These are phyloP conservation scores for Synanthedon formicaeformis DNA, from an alignment of 2,888 invertebrate species.

Conservation along the genomic window DNA sequence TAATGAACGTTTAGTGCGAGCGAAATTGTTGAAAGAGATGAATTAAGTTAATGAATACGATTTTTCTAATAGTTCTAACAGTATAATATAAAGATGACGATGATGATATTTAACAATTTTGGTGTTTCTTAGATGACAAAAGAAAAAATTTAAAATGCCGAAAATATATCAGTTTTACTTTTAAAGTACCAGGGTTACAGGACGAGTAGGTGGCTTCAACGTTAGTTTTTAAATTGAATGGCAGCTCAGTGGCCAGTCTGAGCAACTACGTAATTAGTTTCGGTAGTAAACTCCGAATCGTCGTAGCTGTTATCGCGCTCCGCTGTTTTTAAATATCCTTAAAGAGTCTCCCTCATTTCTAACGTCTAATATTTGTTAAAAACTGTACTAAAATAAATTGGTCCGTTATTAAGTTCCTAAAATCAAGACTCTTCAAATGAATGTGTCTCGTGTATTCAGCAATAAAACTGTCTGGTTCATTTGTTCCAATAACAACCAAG, in stretches of 20 bases:
- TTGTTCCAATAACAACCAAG: neutral
- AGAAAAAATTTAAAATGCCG: neutral
- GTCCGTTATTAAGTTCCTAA: neutral
- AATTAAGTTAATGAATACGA: too few relatives aligned
- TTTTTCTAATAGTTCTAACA: too few relatives aligned
- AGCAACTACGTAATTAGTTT: slow-evolving; percentile 18
- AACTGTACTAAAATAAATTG: neutral
- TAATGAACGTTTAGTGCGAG: too few relatives aligned
- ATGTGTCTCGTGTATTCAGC: neutral
- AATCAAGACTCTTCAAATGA: neutral
- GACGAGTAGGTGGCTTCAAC: neutral
- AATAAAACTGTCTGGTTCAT: neutral
- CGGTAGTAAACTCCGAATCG: slow-evolving; percentile 6
- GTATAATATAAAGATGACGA: too few relatives aligned
- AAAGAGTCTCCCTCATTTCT: neutral
- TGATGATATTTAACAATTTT: too few relatives aligned
- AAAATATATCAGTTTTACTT: neutral
- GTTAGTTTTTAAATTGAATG: slow-evolving; percentile 19
- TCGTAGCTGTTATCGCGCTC: neutral
- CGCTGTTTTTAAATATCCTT: neutral
- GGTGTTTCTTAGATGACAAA: too few relatives aligned
- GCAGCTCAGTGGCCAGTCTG: slow-evolving; percentile 14
- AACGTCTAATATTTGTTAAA: neutral
- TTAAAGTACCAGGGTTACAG: neutral
- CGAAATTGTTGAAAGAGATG: too few relatives aligned